Evolutionary conservation across 2,888 invertebrate genomes (phyloP).

Genomic region (Embidobia sp.): DNA sequence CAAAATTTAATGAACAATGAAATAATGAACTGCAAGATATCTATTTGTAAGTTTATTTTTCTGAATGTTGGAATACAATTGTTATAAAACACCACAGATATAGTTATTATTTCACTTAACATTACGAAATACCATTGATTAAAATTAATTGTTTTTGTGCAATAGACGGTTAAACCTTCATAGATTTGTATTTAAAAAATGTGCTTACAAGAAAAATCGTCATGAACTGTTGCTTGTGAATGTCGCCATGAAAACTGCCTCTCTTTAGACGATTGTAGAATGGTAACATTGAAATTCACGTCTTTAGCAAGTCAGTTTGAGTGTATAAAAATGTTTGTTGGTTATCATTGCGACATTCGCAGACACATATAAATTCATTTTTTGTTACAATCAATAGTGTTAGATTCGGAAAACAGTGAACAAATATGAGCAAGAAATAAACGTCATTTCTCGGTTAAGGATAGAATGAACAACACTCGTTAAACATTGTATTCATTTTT

Average conservation of each 20-base stretch:
- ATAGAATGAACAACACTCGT: conserved; percentile 40
- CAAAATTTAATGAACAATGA: background rate
- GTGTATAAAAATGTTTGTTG: conserved; percentile 48
- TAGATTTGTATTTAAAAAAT: conserved; percentile 75
- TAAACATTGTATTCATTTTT: conserved; percentile 12
- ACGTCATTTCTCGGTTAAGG: conserved; percentile 37
- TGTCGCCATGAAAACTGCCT: conserved; percentile 33
- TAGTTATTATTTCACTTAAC: conserved; percentile 75
- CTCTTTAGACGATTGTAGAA: conserved; percentile 22
- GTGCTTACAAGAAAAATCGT: conserved; percentile 78
- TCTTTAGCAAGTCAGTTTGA: conserved; percentile 28
- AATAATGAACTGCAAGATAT: conserved; percentile 41
- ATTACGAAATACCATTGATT: conserved; percentile 80
- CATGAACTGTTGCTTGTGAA: conserved; percentile 42
- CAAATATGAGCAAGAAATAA: conserved; percentile 48
- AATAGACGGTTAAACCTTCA: conserved; percentile 80
- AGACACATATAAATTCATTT: conserved; percentile 37
- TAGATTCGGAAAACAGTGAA: conserved; percentile 58
- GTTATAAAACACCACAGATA: conserved; percentile 81
- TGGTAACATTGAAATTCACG: conserved; percentile 26
- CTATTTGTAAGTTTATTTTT: conserved; percentile 77
- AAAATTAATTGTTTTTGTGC: conserved; percentile 79
- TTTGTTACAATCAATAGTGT: conserved; percentile 36
- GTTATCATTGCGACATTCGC: conserved; percentile 49
- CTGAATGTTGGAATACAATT: conserved; percentile 78